Base-by-base conservation (phyloP, 2,888 invertebrate species). In the Chydorus sphaericus region DNA sequence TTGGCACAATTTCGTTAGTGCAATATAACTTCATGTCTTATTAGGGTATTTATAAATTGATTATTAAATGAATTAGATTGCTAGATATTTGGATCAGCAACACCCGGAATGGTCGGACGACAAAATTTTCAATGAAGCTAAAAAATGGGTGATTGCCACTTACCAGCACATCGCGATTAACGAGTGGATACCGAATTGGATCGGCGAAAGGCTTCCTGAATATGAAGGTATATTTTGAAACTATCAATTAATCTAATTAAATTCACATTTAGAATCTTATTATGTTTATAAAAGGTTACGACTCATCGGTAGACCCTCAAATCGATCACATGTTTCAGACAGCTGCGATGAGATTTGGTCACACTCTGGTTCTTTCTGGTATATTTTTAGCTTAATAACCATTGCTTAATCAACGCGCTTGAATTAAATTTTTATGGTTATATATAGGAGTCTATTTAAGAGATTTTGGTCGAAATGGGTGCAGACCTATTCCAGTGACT, bases 241-340 rank as follows among this genome's bases (percentile, higher is more conserved):
- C 6, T 28, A 5, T 54, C 14, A 3, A 11, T 48, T 28, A 28
- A 10, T 11, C 20, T 20, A 54, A 20, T 39, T 8, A 51, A 1
- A 52, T 7, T 20, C 14, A 52, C n/a, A 36, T 37, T 37, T 20
- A 39, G 26, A 39, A 5, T 59, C 11, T 58, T 54, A 55, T 50
- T n/a, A 48, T n/a, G 38, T 14, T 56, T 37, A 66, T 67, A 60
- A 51, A 61, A 67, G 72, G 69, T 53, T 78, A 78, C 63, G 69
- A 77, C 62, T 71, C 75, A 2, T 69, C 68, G 56, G 65, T 75
- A 36, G 73, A 79, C 65, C 78, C 79, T 5, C 77, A 77, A 63
- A 75, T 79, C 38, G 75, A 75, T 56, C 77, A 78, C 60, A 75
- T 77, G 60, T 79, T 79, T 61, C 77, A 79, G 66, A 67, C 76